Conservation (phyloP, 2,888 invertebrate genomes). For the Ormyrus labotus region DNA sequence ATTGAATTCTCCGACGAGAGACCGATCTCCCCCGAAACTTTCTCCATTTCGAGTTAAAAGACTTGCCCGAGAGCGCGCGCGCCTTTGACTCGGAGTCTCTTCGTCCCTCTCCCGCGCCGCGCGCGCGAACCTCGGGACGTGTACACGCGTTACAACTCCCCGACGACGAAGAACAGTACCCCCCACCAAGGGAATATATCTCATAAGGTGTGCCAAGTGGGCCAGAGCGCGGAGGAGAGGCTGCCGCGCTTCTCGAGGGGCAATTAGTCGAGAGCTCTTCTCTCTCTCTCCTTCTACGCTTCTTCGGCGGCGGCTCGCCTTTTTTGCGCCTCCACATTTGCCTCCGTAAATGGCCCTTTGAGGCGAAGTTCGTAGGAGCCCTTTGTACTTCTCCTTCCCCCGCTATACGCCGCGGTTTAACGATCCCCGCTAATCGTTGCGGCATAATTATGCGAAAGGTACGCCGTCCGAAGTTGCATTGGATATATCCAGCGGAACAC, state of each 20-base stretch:
- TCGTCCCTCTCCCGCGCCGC: constrained; percentile 3
- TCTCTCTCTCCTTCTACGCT: not conserved
- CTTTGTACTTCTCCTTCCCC: not conserved
- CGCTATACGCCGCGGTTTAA: not conserved
- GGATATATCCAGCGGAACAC: not conserved
- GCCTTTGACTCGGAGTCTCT: no score
- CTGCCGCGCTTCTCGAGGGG: not conserved
- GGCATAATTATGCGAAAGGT: not conserved
- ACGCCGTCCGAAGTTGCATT: not conserved
- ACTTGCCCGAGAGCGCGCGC: constrained; percentile 4
- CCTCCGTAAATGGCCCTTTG: constrained; percentile 1
- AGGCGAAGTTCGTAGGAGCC: not conserved
- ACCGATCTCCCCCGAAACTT: constrained; percentile 59
- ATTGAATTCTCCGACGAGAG: constrained; percentile 61
- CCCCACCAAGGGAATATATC: not conserved
- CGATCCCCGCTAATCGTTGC: not conserved
- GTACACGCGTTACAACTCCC: not conserved
- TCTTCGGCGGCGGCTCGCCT: not conserved
- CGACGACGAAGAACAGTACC: not conserved
- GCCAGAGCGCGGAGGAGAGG: not conserved
- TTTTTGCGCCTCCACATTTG: not conserved
- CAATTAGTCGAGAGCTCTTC: constrained; percentile 26
- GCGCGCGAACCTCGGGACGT: not conserved
- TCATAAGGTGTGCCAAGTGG: constrained; percentile 24
- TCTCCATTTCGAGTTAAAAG: constrained; percentile 63